A percentile compares a stretch with the other conserved stretches of the same genome.
phyloP scores from a whole-genome alignment of 2,113 vertebrate species.

The Anthoscopus minutus region DNA sequence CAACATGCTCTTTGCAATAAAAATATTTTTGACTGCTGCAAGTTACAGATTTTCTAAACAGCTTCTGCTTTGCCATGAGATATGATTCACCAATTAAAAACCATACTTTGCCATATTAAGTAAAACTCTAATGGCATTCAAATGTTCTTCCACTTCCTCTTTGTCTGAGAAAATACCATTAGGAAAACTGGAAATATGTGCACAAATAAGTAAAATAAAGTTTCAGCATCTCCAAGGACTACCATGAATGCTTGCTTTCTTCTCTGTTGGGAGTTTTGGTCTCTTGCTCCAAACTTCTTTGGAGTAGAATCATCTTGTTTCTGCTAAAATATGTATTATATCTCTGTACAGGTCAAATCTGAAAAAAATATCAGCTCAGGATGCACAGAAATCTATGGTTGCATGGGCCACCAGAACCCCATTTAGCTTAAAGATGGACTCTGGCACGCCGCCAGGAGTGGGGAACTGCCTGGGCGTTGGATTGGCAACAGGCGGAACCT shows the following conservation, averaged over 20 bases:
- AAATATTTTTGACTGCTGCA: background rate
- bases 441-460: too few species aligned
- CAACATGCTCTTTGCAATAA: fast-evolving
- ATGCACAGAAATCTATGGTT: background rate
- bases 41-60: background rate
- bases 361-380: background rate
- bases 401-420: too few species aligned
- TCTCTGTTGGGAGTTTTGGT: background rate
- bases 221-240: background rate
- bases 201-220: background rate
- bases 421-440: too few species aligned
- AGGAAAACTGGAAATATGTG: background rate
- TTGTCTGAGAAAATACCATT: background rate
- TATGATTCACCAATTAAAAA: background rate
- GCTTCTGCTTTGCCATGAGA: background rate
- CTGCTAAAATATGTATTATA: background rate
- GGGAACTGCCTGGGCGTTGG: too few species aligned
- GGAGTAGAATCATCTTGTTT: background rate
- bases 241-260: background rate
- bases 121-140: background rate
- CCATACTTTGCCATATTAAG: background rate
- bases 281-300: background rate
- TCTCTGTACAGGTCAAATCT: background rate
- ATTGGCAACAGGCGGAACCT: too few species aligned
- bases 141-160: background rate